Conservation (phyloP, 2,113 vertebrate genomes). For the Ovis aries region ARS-UI_Ramb_v3.0 NC_056060.1:99713501-99714000, state of each 20-base stretch:
- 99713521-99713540: background rate
- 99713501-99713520: background rate
- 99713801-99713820: fast-evolving
- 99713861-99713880: background rate
- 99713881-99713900: background rate
- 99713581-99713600: background rate
- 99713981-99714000: background rate
- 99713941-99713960: no score
- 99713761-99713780: background rate
- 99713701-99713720: background rate
- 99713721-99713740: background rate
- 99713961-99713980: background rate
- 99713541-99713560: background rate
- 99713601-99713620: background rate
- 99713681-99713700: fast-evolving
- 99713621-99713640: background rate
- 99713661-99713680: background rate
- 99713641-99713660: background rate
- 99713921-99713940: no score
- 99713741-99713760: background rate
- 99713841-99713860: background rate
- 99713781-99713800: background rate
- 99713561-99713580: background rate
- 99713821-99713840: background rate
- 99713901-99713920: background rate